Base-by-base conservation (phyloP, 2,888 invertebrate species). In the Troides oblongomaculatus region DNA sequence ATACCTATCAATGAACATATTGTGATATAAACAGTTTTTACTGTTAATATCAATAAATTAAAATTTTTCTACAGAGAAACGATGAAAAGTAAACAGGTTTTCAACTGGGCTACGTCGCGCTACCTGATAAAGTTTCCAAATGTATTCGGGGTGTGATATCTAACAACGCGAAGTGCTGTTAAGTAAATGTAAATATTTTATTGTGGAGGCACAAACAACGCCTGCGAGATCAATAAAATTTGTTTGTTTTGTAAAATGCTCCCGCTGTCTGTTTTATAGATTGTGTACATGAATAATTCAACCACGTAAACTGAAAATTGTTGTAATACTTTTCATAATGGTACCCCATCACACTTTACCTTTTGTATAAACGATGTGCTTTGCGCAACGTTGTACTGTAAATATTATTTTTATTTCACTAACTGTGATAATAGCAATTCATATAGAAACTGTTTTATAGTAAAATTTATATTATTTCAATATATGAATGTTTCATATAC, bases 211-310 rank as follows among this genome's bases (percentile, higher is more conserved):
- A 86, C 88, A 90, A 92, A 92, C 89, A 89, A 84, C 86, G 88
- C 92, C 91, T 85, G 85, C 77, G 92, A 92, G 92, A 92, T 92
- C 92, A 91, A 92, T 92, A 92, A 92, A 91, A 92, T 92, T 92
- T 90, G 91, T 92, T 92, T 92, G 87, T 90, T 91, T 86, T 90
- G 89, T 90, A 89, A 92, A 92, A 91, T 87, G 87, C 87, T 87
- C 88, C 87, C 80, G 84, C 85, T 87, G 87, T 87, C 88, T 88
- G 89, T 79, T 87, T 87, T 90, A 92, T 91, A 91, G 91, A 90
- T 92, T 90, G 89, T 87, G 82, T 84, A 83, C 83, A 91, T 92
- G 91, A 91, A 92, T 92, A 84, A 92, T 92, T 92, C 91, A 92
- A 84, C 84, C 77, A 80, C 80, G 81, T 82, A 83, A 87, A 87